Evolutionary conservation across 2,888 invertebrate genomes (phyloP), one percentile per base, ranked within the genome.

Genomic region (Pharmacophagus antenor): DNA sequence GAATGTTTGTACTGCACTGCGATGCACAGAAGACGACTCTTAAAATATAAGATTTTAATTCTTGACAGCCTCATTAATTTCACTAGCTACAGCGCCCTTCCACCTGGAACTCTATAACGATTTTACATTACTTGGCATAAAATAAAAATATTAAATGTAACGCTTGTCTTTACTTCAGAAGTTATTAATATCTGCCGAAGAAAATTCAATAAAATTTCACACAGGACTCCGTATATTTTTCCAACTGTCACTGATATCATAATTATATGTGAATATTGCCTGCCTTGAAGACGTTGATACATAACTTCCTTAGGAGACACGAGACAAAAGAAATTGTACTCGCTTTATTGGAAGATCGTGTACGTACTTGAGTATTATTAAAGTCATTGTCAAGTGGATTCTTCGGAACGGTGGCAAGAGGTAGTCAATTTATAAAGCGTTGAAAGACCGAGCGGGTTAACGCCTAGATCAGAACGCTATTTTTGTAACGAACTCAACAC

Each of bases 291-390:
- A 46, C 56, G 52, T 42, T 60, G 55, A 60, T 21, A 54, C 10
- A 60, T 60, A 23, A 55, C 59, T 60, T 60, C 59, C 55, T 55
- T 21, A 20, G 23, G 23, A 44, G 49, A 55, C 31, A 50, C 22
- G 55, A 46, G 50, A 60, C 53, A 55, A 59, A 56, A 51, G 60
- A 60, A 60, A 60, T 56, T 60, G 50, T 50, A 41, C 31, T 37
- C 37, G 50, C 31, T 56, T 60, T 44, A 60, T 60, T 60, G 55
- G 42, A 52, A 55, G 60, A 56, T 56, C 51, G 47, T 56, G 51
- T 41, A 52, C 25, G 25, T 42, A 61, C 56, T 56, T 48, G 22
- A 48, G 48, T 44, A 42, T 53, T 61, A 61, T 56, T 61, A 56
- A 42, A 53, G 27, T 61, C 51, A 56, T 48, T 47, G 55, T 55